Percentiles rank a stretch among this genome's conserved stretches.
Evolutionary conservation across 2,888 invertebrate genomes (phyloP).

Genomic region (Prionchulus punctatus): DNA sequence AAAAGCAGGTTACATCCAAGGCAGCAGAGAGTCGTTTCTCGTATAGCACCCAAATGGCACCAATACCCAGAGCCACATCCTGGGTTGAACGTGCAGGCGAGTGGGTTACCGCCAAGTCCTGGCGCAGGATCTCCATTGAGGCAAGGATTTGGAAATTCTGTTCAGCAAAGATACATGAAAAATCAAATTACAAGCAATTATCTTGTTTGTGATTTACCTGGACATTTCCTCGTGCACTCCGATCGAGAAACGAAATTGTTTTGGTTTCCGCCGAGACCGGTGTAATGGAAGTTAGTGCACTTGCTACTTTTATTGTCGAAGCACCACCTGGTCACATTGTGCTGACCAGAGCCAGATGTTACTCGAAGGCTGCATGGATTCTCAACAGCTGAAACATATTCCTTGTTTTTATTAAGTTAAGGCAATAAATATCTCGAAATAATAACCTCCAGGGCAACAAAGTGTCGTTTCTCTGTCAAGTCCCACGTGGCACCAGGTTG

Average conservation of each 20-base stretch:
- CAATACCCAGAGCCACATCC: constrained; percentile 6
- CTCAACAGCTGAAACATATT: no score
- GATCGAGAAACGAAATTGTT: constrained; percentile 20
- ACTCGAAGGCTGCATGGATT: no score
- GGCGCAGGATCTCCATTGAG: neutral
- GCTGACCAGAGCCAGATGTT: no score
- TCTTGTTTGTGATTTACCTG: constrained; percentile 15
- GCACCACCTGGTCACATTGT: constrained; percentile 18
- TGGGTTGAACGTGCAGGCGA: neutral
- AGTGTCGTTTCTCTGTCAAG: constrained; percentile 14
- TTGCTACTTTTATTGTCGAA: constrained; percentile 13
- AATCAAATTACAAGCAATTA: no score
- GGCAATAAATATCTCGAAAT: neutral
- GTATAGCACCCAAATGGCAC: constrained; percentile 12
- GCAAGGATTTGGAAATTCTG: constrained; percentile 15
- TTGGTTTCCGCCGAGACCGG: constrained; percentile 19
- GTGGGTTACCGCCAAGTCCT: constrained; percentile 1
- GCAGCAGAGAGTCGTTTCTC: constrained; percentile 13
- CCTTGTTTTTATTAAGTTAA: neutral
- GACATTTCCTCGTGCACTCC: constrained; percentile 19
- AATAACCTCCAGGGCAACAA: constrained; percentile 14
- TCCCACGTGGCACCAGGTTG: constrained; percentile 15
- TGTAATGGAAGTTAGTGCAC: constrained; percentile 17
- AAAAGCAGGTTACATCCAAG: no score
- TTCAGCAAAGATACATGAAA: no score